phyloP scores from a whole-genome alignment of 2,888 invertebrate species.

The Orchesella flavescens region DNA sequence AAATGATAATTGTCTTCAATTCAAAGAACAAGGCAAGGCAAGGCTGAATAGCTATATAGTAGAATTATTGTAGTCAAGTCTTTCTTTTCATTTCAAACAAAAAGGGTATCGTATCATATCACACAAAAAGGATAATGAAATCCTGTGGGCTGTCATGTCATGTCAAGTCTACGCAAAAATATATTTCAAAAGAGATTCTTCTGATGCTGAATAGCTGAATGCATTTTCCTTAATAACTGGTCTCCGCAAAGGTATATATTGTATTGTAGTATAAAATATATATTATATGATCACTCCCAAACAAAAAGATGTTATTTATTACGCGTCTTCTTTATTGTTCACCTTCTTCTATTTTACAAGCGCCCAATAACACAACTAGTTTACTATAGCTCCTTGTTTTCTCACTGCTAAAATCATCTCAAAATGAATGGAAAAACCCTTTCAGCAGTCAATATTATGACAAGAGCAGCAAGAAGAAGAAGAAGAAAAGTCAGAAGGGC shows the following conservation, averaged over 20 bases:
- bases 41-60: too few relatives aligned
- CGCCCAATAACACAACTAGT: constrained; percentile 33
- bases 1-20: constrained; percentile 15
- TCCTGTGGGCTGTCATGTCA: constrained; percentile 41
- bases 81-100: constrained; percentile 20
- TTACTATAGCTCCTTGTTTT: background rate
- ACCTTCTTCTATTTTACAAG: background rate
- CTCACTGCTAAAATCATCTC: background rate
- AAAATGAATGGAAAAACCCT: background rate
- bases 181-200: background rate
- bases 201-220: background rate
- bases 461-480: too few relatives aligned
- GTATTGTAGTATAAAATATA: background rate
- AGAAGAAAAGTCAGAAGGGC: too few relatives aligned
- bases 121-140: constrained; percentile 39
- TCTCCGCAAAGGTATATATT: background rate
- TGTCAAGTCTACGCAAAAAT: constrained; percentile 4
- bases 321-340: background rate
- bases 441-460: too few relatives aligned
- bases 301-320: constrained; percentile 29
- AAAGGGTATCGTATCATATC: constrained; percentile 41
- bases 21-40: background rate
- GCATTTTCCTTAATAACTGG: background rate
- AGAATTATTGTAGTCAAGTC: too few relatives aligned
- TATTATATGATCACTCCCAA: constrained; percentile 46